phyloP scores from a whole-genome alignment of 1,140 invertebrate species.

The Ceratina calcarata region DNA sequence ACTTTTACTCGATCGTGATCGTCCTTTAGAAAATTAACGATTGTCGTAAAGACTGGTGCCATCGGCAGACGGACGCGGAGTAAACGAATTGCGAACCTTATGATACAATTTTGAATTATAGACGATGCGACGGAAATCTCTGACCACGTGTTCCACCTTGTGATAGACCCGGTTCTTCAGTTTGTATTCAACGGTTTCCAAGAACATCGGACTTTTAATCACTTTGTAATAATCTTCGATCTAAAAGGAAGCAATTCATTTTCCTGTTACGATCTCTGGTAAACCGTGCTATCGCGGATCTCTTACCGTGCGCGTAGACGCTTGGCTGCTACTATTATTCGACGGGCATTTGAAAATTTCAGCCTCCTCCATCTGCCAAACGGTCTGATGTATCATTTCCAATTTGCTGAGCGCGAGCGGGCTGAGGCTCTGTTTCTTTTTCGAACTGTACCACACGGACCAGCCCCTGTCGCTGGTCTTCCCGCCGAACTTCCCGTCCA shows the following conservation, averaged over 20 bases:
- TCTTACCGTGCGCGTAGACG: slow-evolving; percentile 50
- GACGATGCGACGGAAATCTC: slow-evolving; percentile 71
- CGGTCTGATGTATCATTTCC: slow-evolving; percentile 65
- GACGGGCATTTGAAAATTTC: slow-evolving; percentile 67
- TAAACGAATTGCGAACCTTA: slow-evolving; percentile 58
- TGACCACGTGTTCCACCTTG: slow-evolving; percentile 70
- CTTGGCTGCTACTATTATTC: slow-evolving; percentile 19
- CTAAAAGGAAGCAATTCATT: slow-evolving; percentile 48
- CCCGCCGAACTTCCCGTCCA: slow-evolving; percentile 39
- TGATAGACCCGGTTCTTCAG: slow-evolving; percentile 71
- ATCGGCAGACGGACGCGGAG: not conserved
- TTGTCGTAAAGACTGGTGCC: not conserved
- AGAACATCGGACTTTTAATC: slow-evolving; percentile 71
- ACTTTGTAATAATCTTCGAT: slow-evolving; percentile 69
- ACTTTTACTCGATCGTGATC: slow-evolving; percentile 60
- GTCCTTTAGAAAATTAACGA: slow-evolving; percentile 48
- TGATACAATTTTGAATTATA: slow-evolving; percentile 68
- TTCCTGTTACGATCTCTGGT: not conserved
- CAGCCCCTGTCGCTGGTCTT: slow-evolving; percentile 65
- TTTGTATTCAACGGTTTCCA: slow-evolving; percentile 73
- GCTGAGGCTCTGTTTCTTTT: slow-evolving; percentile 65
- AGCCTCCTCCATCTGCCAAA: slow-evolving; percentile 72
- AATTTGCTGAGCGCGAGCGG: slow-evolving; percentile 64
- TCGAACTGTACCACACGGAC: slow-evolving; percentile 71
- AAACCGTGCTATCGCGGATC: not conserved